Evolutionary conservation across 2,888 invertebrate genomes (phyloP), one percentile per base, ranked within the genome.

Genomic region (Apantesis nais): DNA sequence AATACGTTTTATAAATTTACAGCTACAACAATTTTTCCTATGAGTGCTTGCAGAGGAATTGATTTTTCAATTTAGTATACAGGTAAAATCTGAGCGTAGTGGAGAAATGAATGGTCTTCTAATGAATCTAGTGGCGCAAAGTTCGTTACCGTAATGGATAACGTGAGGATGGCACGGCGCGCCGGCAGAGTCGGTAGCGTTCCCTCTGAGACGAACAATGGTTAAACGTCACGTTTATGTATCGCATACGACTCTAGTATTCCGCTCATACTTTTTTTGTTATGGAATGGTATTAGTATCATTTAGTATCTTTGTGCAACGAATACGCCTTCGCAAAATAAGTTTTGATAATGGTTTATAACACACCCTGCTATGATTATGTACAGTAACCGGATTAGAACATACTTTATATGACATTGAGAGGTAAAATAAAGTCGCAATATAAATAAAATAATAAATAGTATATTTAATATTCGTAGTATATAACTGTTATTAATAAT

Each of bases 71-170:
- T 79, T 79, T 74, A 77, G 74, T 72, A 71, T 72, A 71, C 78
- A 78, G 71, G 73, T 76, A 62, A 73, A 55, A 61, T 60, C 62
- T 71, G 69, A 64, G 68, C 60, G 62, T 67, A 63, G 75, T 34
- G 74, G 69, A 74, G 85, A 86, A 88, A 91, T 90, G 91, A 91
- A 92, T 92, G 89, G 89, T 84, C 91, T 91, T 89, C 91, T 92
- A 92, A 92, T 92, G 91, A 91, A 92, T 89, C 89, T 86, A 85
- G 83, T 86, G 85, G 83, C 84, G 83, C 86, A 85, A 90, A 90
- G 88, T 90, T 92, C 89, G 91, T 90, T 92, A 90, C 86, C 80
- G 86, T 90, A 91, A 89, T 92, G 88, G 90, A 85, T 85, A 85
- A 85, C 86, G 82, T 80, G 83, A 78, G 81, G 66, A 55, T 37